These are phyloP conservation scores for Plusia festucae DNA, from an alignment of 2,888 invertebrate species.

Conservation along the genomic window DNA sequence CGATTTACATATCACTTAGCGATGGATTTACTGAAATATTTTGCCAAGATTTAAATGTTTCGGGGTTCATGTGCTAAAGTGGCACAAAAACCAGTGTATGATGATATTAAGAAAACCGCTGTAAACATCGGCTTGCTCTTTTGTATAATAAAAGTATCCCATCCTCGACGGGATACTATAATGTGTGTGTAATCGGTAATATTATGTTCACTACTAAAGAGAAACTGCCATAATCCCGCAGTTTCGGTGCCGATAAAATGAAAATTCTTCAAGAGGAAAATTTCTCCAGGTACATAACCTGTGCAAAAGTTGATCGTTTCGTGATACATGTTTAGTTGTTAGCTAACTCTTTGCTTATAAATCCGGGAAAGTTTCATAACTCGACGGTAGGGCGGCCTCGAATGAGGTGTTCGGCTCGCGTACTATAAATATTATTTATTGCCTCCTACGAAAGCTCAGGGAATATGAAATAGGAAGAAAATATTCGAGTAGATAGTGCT, in stretches of 20 bases:
- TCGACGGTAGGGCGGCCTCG: slow-evolving; percentile 62
- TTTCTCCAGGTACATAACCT: slow-evolving; percentile 50
- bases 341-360: slow-evolving; percentile 69
- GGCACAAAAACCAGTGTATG: neutral
- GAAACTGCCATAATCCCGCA: slow-evolving; percentile 40
- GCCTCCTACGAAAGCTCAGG: slow-evolving; percentile 56
- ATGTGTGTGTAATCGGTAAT: slow-evolving; percentile 45
- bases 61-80: neutral
- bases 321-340: slow-evolving; percentile 62
- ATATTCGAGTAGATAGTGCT: slow-evolving; percentile 47
- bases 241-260: slow-evolving; percentile 54
- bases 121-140: slow-evolving; percentile 10
- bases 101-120: slow-evolving; percentile 9
- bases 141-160: slow-evolving; percentile 15
- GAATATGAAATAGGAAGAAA: slow-evolving; percentile 63
- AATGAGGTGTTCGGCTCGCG: slow-evolving; percentile 72
- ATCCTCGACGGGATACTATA: slow-evolving; percentile 40
- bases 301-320: slow-evolving; percentile 62
- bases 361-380: slow-evolving; percentile 73
- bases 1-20: neutral
- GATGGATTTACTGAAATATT: neutral
- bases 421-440: slow-evolving; percentile 77
- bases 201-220: slow-evolving; percentile 41
- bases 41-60: neutral
- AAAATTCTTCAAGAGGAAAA: slow-evolving; percentile 64